A percentile compares a stretch with the other conserved stretches of the same genome.
Conservation (phyloP, 2,888 invertebrate genomes). For the Nycteola revayana region DNA sequence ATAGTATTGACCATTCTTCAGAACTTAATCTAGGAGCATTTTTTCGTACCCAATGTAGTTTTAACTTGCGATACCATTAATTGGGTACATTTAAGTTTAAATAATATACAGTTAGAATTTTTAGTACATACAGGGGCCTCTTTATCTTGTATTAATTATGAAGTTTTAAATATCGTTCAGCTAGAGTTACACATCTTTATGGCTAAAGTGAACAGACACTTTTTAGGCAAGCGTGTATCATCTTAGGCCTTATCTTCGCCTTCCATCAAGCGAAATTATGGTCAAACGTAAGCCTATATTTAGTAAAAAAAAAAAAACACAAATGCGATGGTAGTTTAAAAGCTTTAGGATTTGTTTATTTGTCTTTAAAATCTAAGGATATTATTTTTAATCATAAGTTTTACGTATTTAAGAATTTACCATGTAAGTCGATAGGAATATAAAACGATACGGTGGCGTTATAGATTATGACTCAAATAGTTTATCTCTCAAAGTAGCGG, state of each 20-base stretch:
- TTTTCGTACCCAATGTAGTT: background rate
- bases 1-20: background rate
- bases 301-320: background rate
- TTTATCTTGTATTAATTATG: no score
- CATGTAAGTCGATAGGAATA: background rate
- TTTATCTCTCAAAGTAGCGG: background rate
- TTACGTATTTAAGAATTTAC: background rate
- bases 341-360: background rate
- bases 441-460: background rate
- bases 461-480: background rate
- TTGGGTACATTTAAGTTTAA: background rate
- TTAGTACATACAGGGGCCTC: conserved; percentile 1
- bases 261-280: no score
- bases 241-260: no score
- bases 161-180: no score
- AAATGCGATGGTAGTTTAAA: background rate
- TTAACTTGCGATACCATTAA: background rate
- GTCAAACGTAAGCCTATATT: no score
- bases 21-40: no score
- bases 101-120: background rate
- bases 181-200: no score
- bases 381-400: background rate
- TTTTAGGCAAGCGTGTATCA: no score
- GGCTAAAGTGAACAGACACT: no score
- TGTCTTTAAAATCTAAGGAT: background rate